Evolutionary conservation across 2,797 vertebrate genomes (phyloP).

Genomic region (Morelia viridis): DNA sequence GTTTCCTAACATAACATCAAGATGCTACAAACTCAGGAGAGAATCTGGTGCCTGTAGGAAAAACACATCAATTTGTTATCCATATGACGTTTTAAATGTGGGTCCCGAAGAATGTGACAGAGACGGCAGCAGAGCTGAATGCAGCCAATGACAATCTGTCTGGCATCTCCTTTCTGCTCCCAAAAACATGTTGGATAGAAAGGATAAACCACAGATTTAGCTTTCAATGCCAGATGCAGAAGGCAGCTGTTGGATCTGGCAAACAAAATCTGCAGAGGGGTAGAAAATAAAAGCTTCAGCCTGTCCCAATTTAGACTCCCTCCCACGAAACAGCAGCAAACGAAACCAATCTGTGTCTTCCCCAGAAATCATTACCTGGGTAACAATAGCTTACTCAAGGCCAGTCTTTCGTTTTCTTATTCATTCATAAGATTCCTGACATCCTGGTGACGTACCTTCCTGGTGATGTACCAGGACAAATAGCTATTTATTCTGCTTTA

Average conservation of each 20-base stretch:
- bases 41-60: not conserved
- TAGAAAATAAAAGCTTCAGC: slow-evolving; percentile 1
- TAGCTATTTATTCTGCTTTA: not conserved
- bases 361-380: not conserved
- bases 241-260: slow-evolving; percentile 22
- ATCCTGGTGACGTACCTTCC: not conserved
- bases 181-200: slow-evolving; percentile 1
- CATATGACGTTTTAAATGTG: not conserved
- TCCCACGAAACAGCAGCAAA: not conserved
- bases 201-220: not conserved
- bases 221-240: not conserved
- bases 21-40: not conserved
- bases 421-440: not conserved
- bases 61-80: not conserved
- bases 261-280: not conserved
- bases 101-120: not conserved
- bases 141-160: not conserved
- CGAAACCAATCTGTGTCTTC: not conserved
- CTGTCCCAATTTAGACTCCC: not conserved
- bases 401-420: not conserved
- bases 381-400: not conserved
- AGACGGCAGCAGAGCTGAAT: not conserved
- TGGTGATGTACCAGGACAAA: not conserved
- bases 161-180: not conserved
- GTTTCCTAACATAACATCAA: not conserved